These are phyloP conservation scores for Hedychridium roseum DNA, from an alignment of 2,888 invertebrate species.

Conservation along the genomic window DNA sequence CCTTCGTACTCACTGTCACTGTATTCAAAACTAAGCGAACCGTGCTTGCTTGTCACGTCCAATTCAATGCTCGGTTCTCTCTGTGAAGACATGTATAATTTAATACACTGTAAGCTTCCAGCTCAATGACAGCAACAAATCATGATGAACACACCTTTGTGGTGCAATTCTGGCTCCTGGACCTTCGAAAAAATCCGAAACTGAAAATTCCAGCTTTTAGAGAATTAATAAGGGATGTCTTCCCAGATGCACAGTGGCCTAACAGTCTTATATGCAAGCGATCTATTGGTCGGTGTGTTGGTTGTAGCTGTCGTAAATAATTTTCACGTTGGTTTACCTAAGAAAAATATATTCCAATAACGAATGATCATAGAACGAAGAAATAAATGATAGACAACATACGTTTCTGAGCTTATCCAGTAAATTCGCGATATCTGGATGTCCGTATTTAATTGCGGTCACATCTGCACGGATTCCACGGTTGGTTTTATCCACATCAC, in stretches of 20 bases:
- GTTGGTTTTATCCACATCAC: constrained; percentile 73
- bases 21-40: constrained; percentile 69
- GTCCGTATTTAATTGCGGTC: constrained; percentile 78
- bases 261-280: constrained; percentile 75
- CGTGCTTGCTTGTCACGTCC: constrained; percentile 69
- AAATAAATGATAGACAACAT: constrained; percentile 8
- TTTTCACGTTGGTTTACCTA: constrained; percentile 63
- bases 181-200: constrained; percentile 70
- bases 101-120: constrained; percentile 3
- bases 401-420: constrained; percentile 71
- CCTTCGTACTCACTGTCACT: constrained; percentile 61
- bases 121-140: constrained; percentile 1
- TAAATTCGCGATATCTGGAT: constrained; percentile 74
- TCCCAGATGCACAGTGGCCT: constrained; percentile 78
- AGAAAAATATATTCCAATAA: constrained; percentile 15
- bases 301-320: constrained; percentile 72
- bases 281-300: constrained; percentile 67
- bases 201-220: constrained; percentile 74
- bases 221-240: constrained; percentile 73
- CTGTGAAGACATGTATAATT: too few relatives aligned
- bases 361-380: background rate
- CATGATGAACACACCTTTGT: constrained; percentile 45
- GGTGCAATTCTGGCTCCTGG: constrained; percentile 62
- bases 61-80: constrained; percentile 67
- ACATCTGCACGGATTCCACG: constrained; percentile 78